Evolutionary conservation across 2,888 invertebrate species (phyloP), one percentile per base, ranked within the genome.

Genomic region (Gymnoscelis rufifasciata): DNA sequence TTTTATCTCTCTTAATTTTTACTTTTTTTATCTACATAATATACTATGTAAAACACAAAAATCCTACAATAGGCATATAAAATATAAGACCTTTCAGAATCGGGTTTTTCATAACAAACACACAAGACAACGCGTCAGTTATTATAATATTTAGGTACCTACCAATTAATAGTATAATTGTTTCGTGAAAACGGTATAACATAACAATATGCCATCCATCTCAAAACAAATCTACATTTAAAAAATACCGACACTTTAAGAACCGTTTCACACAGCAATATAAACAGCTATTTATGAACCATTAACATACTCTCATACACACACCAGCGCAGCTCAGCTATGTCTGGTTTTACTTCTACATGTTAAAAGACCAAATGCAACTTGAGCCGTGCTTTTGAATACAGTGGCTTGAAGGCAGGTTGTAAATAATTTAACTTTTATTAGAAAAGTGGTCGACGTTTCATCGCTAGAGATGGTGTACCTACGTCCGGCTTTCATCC

Each of bases 361-460:
- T 37, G 23, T 10, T 7, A 29, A 4, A 7, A 10, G 7, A 1
- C 45, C 38, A 38, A n/a, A 15, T 10, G 12, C 10, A 38, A 42
- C 35, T 43, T 38, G 47, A 49, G 42, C 47, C 43, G n/a, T 28
- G 35, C 35, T 39, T 50, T 52, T 50, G 47, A 54, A 47, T 33
- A 31, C 47, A 10, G 44, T 40, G 42, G 43, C 30, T 33, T 29
- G 27, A 31, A 29, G 44, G 45, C 46, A 48, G 51, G 47, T 48
- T 52, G 48, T 51, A 52, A 50, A 50, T 55, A 55, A 52, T 50
- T 43, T 45, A 48, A 51, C 47, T 52, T 52, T 54, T 52, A 52
- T 56, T 52, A 48, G 44, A 51, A 54, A 51, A 53, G 47, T 49
- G 38, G 37, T 39, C 35, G 7, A 36, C 38, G 38, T 28, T 31